Evolutionary conservation across 2,888 invertebrate species (phyloP).

Genomic region (Nudaria mundana): DNA sequence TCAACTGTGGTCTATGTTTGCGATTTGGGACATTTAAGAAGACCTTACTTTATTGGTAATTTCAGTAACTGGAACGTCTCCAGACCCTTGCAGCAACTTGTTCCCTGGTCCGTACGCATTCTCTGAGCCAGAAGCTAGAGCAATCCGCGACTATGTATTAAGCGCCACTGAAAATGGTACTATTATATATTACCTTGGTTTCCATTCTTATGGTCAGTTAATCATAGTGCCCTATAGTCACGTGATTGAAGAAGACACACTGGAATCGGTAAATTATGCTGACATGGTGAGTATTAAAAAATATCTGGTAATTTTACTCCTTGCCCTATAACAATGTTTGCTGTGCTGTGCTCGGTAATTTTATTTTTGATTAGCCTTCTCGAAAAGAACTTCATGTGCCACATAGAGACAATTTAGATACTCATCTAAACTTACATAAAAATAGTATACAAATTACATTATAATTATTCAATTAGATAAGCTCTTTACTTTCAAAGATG

Average conservation of each 20-base stretch:
- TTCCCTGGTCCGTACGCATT: constrained; percentile 75
- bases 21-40: too few relatives aligned
- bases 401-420: too few relatives aligned
- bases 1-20: too few relatives aligned
- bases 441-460: too few relatives aligned
- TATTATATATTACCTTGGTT: constrained; percentile 72
- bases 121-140: constrained; percentile 79
- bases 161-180: constrained; percentile 37
- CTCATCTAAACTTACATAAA: too few relatives aligned
- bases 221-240: constrained; percentile 77
- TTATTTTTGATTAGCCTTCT: too few relatives aligned
- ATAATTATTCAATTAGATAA: too few relatives aligned
- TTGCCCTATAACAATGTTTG: too few relatives aligned
- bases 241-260: constrained; percentile 28
- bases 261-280: constrained; percentile 51
- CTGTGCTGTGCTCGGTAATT: too few relatives aligned
- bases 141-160: constrained; percentile 57
- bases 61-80: constrained; percentile 63
- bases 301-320: too few relatives aligned
- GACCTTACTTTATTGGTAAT: constrained; percentile 3
- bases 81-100: constrained; percentile 69
- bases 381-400: too few relatives aligned
- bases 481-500: too few relatives aligned
- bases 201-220: constrained; percentile 81
- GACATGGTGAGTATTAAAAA: constrained; percentile 56